Percentiles rank a stretch among this genome's conserved stretches.
Conservation (phyloP, 2,888 invertebrate species). For the Rhogogaster chlorosoma region DNA sequence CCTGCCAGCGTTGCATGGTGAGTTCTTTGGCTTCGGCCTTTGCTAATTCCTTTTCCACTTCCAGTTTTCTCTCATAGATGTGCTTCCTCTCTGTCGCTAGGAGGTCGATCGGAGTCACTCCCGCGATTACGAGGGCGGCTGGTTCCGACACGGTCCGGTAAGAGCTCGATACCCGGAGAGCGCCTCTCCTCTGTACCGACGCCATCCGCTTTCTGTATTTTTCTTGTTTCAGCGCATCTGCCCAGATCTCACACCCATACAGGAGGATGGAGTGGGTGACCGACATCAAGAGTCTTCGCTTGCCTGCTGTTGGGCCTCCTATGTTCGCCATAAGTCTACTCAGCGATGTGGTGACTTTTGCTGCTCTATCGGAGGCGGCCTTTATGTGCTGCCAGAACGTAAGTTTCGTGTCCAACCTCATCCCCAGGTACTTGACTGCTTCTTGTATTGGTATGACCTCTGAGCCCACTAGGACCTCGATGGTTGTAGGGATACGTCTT, state of each 20-base stretch:
- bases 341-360: conserved; percentile 21
- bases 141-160: conserved; percentile 60
- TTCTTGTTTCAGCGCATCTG: conserved; percentile 44
- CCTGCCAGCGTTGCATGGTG: too few species aligned
- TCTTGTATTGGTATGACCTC: neutral
- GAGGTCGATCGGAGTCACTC: conserved; percentile 56
- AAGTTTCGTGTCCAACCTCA: conserved; percentile 53
- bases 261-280: conserved; percentile 55
- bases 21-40: neutral
- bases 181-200: conserved; percentile 54
- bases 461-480: conserved; percentile 44
- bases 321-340: too few species aligned
- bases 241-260: conserved; percentile 56
- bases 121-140: conserved; percentile 57
- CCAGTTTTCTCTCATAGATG: too few species aligned
- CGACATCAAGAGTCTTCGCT: conserved; percentile 51
- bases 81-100: neutral
- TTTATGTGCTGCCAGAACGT: conserved; percentile 55
- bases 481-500: conserved; percentile 45
- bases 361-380: conserved; percentile 52
- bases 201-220: conserved; percentile 55
- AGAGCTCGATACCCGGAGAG: conserved; percentile 55
- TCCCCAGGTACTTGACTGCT: conserved; percentile 57
- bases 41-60: neutral
- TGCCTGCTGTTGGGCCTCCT: conserved; percentile 54